Percentiles rank a stretch among this genome's conserved stretches.
phyloP scores from a whole-genome alignment of 2,113 vertebrate species.

The Gopherus flavomarginatus region DNA sequence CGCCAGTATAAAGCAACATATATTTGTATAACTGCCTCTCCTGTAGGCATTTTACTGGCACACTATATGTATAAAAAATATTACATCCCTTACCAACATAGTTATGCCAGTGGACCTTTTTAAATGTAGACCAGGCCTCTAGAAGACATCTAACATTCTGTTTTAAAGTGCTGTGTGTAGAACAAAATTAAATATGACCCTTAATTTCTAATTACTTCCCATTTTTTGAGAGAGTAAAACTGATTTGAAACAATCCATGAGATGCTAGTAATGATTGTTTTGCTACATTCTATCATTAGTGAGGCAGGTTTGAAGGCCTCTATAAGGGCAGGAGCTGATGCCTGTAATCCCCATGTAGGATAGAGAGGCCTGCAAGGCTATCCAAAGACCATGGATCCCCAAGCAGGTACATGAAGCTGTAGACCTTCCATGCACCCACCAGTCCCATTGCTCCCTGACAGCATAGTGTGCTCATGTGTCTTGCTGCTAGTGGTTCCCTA shows the following conservation, averaged over 20 bases:
- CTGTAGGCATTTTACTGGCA: not conserved
- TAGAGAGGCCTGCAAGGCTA: not conserved
- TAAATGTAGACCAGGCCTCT: not conserved
- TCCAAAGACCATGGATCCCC: not conserved
- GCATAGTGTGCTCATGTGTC: not conserved
- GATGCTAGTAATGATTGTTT: not conserved
- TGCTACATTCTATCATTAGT: not conserved
- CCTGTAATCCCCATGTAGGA: not conserved
- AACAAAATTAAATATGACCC: not conserved
- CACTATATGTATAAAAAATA: not conserved
- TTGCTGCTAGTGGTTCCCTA: fast-evolving
- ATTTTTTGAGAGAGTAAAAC: not conserved
- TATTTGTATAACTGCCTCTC: not conserved
- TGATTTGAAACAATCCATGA: not conserved
- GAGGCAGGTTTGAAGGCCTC: not conserved
- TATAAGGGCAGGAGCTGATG: not conserved
- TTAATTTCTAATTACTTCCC: not conserved
- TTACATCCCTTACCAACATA: not conserved
- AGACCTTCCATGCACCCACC: not conserved
- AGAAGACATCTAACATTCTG: not conserved
- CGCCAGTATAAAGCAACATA: not conserved
- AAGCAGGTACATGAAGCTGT: not conserved
- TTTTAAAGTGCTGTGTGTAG: not conserved
- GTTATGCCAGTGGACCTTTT: not conserved
- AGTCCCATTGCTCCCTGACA: fast-evolving